These are phyloP conservation scores for human DNA, from an alignment of 2,113 vertebrate genomes.

Conservation along the genomic window DNA sequence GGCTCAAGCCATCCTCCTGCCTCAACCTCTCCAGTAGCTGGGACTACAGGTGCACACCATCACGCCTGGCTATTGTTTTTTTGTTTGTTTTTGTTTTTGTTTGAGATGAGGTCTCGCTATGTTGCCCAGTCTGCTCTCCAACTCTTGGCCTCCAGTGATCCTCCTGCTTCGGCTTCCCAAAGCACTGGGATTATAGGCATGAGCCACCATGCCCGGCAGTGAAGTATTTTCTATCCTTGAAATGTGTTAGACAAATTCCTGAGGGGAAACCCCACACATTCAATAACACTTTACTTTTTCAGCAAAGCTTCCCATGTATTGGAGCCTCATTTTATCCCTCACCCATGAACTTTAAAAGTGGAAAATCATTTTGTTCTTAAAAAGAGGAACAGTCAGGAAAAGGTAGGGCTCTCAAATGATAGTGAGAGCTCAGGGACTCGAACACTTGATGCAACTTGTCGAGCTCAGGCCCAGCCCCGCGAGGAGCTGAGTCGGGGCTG, in stretches of 20 bases:
- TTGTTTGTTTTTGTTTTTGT: not conserved
- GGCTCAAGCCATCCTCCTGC: not conserved
- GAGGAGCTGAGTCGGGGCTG: not conserved
- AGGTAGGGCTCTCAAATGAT: not conserved
- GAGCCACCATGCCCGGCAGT: not conserved
- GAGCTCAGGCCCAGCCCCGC: not conserved
- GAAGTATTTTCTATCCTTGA: not conserved
- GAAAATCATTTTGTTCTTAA: conserved; percentile 2
- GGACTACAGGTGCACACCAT: not conserved
- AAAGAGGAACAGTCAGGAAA: not conserved
- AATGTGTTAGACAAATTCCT: not conserved
- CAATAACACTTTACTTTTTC: not conserved
- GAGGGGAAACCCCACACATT: not conserved
- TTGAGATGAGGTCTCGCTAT: not conserved
- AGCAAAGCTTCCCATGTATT: not conserved
- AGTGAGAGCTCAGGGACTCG: not conserved
- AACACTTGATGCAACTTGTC: not conserved
- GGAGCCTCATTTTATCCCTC: not conserved
- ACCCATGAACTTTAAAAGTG: not conserved
- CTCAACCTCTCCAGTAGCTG: not conserved
- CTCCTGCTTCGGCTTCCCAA: not conserved
- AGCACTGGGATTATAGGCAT: not conserved
- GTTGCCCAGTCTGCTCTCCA: not conserved
- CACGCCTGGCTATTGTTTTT: not conserved
- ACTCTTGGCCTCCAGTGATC: not conserved